Evolutionary conservation across 2,113 vertebrate species (phyloP).

Genomic region (Brachypteracias leptosomus): DNA sequence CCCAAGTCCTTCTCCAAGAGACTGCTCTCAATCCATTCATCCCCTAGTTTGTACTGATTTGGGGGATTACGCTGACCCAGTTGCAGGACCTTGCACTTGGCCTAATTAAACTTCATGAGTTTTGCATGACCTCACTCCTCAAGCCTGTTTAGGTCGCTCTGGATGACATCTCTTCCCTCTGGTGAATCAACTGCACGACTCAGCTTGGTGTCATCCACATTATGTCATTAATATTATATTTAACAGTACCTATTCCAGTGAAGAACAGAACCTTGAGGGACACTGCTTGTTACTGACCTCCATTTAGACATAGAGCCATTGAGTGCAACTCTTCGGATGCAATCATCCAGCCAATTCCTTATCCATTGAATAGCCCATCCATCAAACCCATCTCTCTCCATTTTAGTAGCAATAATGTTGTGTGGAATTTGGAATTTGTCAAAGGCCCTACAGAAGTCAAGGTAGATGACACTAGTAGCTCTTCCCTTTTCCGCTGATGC

Average conservation of each 20-base stretch:
- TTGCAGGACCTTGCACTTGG: not conserved
- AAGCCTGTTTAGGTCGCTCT: not conserved
- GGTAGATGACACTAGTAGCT: not conserved
- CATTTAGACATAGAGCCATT: not conserved
- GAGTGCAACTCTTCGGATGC: not conserved
- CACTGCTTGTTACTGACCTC: rapidly evolving
- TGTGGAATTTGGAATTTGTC: not conserved
- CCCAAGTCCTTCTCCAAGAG: not conserved
- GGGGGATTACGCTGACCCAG: rapidly evolving
- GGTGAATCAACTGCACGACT: not conserved
- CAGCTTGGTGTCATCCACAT: not conserved
- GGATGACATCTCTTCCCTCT: not conserved
- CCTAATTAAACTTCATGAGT: not conserved
- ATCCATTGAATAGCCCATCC: not conserved
- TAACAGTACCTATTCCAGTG: not conserved
- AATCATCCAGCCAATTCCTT: not conserved
- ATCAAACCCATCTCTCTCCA: not conserved
- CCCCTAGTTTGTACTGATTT: not conserved
- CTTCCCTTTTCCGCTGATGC: not conserved
- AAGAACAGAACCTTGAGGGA: not conserved
- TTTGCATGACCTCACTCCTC: not conserved
- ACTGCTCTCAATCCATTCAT: not conserved
- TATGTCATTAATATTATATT: not conserved
- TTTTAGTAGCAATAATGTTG: not conserved
- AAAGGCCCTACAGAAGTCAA: not conserved